A percentile compares a stretch with the other conserved stretches of the same genome.
These are phyloP conservation scores for Scomber japonicus DNA, from an alignment of 2,113 vertebrate species.

Conservation along the genomic window DNA sequence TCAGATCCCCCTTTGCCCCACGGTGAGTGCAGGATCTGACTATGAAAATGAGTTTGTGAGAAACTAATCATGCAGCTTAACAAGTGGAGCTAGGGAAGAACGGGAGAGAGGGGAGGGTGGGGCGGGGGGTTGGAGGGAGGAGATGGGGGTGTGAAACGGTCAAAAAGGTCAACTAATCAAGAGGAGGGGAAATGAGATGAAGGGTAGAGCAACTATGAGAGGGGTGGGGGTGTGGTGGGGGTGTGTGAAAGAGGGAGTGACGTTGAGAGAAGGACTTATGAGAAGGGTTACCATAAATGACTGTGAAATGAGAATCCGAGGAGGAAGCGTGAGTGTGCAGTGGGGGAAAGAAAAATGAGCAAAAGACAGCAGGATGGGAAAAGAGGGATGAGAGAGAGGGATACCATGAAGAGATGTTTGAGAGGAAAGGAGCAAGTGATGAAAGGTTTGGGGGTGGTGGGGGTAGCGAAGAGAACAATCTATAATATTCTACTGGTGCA, in stretches of 20 bases:
- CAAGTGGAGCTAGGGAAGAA: conserved; percentile 56
- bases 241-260: conserved; percentile 4
- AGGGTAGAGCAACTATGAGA: conserved; percentile 45
- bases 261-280: conserved; percentile 63
- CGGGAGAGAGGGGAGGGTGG: conserved; percentile 3
- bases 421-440: conserved; percentile 31
- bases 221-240: not conserved
- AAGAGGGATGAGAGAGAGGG: conserved; percentile 52
- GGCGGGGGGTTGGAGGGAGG: not conserved
- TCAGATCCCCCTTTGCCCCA: conserved; percentile 6
- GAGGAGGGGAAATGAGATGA: conserved; percentile 74
- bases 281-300: conserved; percentile 80
- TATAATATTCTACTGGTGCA: conserved; percentile 65
- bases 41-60: conserved; percentile 76
- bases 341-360: conserved; percentile 40
- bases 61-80: conserved; percentile 79
- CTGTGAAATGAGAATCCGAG: conserved; percentile 83
- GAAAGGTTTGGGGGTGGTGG: conserved; percentile 34
- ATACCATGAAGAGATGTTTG: conserved; percentile 62
- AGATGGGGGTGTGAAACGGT: conserved; percentile 63
- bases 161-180: conserved; percentile 81
- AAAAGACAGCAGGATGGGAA: conserved; percentile 60
- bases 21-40: conserved; percentile 45
- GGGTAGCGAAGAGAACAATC: conserved; percentile 43
- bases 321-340: conserved; percentile 57